phyloP scores from a whole-genome alignment of 2,797 vertebrate species.

The Aulostomus chinensis region DNA sequence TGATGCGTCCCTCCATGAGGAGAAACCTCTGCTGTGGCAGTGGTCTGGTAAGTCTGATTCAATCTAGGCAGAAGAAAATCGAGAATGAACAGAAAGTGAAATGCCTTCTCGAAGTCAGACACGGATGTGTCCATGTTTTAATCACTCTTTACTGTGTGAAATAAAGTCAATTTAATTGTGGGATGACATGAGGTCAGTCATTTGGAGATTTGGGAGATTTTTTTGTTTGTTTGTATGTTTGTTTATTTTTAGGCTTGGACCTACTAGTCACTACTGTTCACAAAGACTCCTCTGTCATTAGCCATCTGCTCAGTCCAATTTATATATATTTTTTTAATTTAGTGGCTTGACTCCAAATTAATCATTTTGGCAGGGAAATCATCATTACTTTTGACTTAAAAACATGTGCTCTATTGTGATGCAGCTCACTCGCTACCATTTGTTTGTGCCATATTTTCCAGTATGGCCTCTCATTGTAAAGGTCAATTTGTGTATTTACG shows the following conservation, averaged over 20 bases:
- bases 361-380: slow-evolving; percentile 9
- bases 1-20: slow-evolving; percentile 27
- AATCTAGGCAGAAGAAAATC: too few relatives aligned
- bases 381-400: slow-evolving; percentile 4
- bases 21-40: slow-evolving; percentile 23
- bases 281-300: slow-evolving; percentile 11
- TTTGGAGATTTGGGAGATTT: background rate
- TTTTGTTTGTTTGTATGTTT: background rate
- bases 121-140: slow-evolving; percentile 16
- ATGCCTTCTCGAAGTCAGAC: background rate
- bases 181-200: slow-evolving; percentile 11
- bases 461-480: background rate
- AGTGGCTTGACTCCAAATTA: slow-evolving; percentile 24
- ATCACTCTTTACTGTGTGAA: slow-evolving; percentile 6
- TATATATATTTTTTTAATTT: slow-evolving; percentile 31
- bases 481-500: slow-evolving; percentile 13
- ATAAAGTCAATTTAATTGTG: slow-evolving; percentile 18
- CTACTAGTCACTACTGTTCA: slow-evolving; percentile 5
- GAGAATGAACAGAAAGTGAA: background rate
- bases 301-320: slow-evolving; percentile 35
- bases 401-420: slow-evolving; percentile 21
- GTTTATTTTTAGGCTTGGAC: slow-evolving; percentile 29
- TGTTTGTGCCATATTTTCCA: slow-evolving; percentile 6
- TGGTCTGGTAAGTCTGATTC: too few relatives aligned
- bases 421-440: slow-evolving; percentile 1